Conservation (phyloP, 2,113 vertebrate genomes). For the Corynorhinus townsendii region DNA sequence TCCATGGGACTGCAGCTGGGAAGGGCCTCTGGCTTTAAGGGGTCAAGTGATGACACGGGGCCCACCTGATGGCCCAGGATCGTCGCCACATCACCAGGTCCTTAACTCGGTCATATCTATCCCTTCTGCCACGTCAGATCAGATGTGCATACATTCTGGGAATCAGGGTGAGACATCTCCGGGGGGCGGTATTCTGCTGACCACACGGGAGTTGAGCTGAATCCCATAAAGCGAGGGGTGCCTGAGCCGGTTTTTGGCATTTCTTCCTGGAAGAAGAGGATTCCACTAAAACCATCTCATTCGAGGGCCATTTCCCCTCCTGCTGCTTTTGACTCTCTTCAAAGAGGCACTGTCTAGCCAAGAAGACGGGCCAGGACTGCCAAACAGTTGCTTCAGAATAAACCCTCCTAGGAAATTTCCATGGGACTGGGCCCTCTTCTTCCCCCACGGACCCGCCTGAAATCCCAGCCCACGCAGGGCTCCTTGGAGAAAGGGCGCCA, state of each 20-base stretch:
- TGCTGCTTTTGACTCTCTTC: constrained; percentile 40
- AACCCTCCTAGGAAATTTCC: constrained; percentile 63
- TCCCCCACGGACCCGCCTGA: neutral
- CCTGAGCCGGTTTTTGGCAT: neutral
- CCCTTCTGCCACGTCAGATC: fast-evolving
- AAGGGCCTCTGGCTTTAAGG: neutral
- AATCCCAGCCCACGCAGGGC: neutral
- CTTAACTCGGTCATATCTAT: neutral
- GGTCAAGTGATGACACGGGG: fast-evolving
- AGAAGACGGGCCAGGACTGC: constrained; percentile 6
- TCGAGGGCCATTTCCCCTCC: neutral
- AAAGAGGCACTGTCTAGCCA: constrained; percentile 54
- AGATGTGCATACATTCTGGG: neutral
- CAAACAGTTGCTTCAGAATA: constrained; percentile 36
- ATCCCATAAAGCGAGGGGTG: neutral
- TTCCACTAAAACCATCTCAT: neutral
- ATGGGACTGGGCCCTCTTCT: neutral
- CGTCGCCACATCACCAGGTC: neutral
- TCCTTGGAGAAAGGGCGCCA: fast-evolving
- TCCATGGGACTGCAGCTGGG: neutral
- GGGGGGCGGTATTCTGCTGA: fast-evolving
- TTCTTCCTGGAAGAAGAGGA: neutral
- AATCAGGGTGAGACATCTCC: fast-evolving
- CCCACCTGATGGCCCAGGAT: neutral
- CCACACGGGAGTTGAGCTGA: neutral